These are phyloP conservation scores for Pituophis catenifer DNA, from an alignment of 2,113 vertebrate genomes.

Conservation along the genomic window DNA sequence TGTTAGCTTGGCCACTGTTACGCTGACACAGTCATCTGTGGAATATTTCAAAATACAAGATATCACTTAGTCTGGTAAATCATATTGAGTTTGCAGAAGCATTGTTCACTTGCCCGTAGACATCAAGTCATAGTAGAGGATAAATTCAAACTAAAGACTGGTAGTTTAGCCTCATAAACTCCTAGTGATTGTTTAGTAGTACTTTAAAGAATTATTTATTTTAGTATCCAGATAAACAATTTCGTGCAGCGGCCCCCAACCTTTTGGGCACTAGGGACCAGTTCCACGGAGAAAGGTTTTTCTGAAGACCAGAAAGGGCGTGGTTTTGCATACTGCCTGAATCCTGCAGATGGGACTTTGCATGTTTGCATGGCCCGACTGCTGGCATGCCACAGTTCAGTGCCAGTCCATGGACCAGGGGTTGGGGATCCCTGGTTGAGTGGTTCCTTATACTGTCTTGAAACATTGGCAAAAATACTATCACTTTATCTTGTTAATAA, in stretches of 20 bases:
- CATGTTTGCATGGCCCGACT: too few relatives aligned
- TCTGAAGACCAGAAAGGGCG: too few relatives aligned
- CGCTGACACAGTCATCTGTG: not conserved
- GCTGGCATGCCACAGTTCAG: too few relatives aligned
- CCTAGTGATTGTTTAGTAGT: not conserved
- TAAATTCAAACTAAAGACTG: not conserved
- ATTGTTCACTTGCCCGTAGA: not conserved
- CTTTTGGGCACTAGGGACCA: too few relatives aligned
- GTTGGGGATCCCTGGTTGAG: too few relatives aligned
- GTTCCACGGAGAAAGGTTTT: too few relatives aligned
- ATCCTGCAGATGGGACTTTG: too few relatives aligned
- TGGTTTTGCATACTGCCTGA: too few relatives aligned
- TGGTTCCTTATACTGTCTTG: not conserved
- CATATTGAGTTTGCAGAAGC: not conserved
- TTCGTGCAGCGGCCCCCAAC: not conserved
- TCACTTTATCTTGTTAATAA: not conserved
- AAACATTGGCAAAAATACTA: slow-evolving; percentile 12
- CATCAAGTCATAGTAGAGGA: not conserved
- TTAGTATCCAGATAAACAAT: not conserved
- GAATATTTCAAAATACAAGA: slow-evolving; percentile 5
- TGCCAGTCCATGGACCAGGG: too few relatives aligned
- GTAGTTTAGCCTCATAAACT: not conserved
- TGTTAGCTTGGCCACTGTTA: not conserved
- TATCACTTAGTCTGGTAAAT: not conserved
- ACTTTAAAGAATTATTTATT: not conserved